A percentile compares a stretch with the other conserved stretches of the same genome.
phyloP scores from a whole-genome alignment of 2,888 invertebrate genomes.

The Folsomia candida region DNA sequence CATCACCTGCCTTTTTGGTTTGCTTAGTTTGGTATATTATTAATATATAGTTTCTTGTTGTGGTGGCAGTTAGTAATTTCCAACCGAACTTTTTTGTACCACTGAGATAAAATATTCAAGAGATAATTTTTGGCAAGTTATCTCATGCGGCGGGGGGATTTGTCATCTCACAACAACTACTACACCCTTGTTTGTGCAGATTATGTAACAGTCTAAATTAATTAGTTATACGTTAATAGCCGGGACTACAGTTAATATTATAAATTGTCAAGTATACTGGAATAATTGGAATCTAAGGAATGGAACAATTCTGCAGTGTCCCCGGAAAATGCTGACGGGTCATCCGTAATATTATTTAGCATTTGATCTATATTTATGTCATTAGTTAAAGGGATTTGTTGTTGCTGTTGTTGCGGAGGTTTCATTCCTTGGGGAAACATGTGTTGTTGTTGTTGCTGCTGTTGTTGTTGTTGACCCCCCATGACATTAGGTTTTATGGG shows the following conservation, averaged over 20 bases:
- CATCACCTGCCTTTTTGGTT: not conserved
- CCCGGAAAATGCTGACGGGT: slow-evolving; percentile 25
- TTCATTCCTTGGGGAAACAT: slow-evolving; percentile 34
- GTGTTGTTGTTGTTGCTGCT: slow-evolving; percentile 24
- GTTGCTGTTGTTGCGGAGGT: slow-evolving; percentile 25
- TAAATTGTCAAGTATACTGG: slow-evolving; percentile 38
- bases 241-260: slow-evolving; percentile 23
- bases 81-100: too few species aligned
- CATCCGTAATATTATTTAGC: slow-evolving; percentile 28
- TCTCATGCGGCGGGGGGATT: too few species aligned
- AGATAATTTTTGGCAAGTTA: too few species aligned
- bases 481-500: slow-evolving; percentile 14
- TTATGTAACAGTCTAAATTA: too few species aligned
- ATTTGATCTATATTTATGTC: slow-evolving; percentile 33
- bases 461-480: slow-evolving; percentile 20
- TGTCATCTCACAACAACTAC: too few species aligned
- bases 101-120: too few species aligned
- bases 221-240: too few species aligned
- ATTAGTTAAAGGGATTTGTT: not conserved
- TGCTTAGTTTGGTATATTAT: not conserved
- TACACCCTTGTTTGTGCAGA: too few species aligned
- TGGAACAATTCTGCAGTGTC: slow-evolving; percentile 33
- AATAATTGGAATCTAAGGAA: slow-evolving; percentile 39
- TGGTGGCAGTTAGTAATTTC: not conserved
- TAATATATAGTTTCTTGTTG: not conserved